Evolutionary conservation across 2,797 vertebrate genomes (phyloP).

Genomic region (Aselliscus stoliczkanus): DNA sequence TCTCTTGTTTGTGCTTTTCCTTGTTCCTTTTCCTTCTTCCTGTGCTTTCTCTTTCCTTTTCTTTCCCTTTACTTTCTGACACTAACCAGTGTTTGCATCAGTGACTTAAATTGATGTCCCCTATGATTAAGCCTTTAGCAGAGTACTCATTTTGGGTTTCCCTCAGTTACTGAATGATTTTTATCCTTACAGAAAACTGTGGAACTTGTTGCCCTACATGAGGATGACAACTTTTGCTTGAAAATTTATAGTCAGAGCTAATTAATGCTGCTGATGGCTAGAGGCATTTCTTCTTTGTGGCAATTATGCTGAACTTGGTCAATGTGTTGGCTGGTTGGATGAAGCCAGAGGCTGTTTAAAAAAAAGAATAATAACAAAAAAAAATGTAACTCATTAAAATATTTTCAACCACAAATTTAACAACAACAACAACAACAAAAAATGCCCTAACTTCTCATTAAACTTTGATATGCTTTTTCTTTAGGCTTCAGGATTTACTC

Average conservation of each 20-base stretch:
- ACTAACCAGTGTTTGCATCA: not conserved
- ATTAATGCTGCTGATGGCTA: conserved; percentile 25
- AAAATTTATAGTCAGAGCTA: conserved; percentile 44
- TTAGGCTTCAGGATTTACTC: conserved; percentile 11
- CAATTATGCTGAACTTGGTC: conserved; percentile 51
- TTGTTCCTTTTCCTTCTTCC: not conserved
- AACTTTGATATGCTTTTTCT: conserved; percentile 46
- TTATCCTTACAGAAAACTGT: not conserved
- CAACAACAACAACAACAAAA: conserved; percentile 2
- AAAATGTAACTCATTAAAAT: conserved; percentile 48
- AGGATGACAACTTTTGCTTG: conserved; percentile 37
- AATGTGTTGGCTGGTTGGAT: not conserved
- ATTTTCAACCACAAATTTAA: conserved; percentile 65
- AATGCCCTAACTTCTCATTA: conserved; percentile 53
- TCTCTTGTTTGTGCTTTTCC: not conserved
- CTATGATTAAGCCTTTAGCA: not conserved
- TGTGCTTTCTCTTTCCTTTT: not conserved
- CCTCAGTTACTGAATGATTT: not conserved
- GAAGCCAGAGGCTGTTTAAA: not conserved
- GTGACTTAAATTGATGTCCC: not conserved
- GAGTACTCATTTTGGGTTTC: not conserved
- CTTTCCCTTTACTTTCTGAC: not conserved
- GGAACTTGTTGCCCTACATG: not conserved
- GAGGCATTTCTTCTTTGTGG: not conserved
- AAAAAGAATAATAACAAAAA: not conserved